Base-by-base conservation (phyloP, 1,140 invertebrate species). In the Steinernema khuongi region DNA sequence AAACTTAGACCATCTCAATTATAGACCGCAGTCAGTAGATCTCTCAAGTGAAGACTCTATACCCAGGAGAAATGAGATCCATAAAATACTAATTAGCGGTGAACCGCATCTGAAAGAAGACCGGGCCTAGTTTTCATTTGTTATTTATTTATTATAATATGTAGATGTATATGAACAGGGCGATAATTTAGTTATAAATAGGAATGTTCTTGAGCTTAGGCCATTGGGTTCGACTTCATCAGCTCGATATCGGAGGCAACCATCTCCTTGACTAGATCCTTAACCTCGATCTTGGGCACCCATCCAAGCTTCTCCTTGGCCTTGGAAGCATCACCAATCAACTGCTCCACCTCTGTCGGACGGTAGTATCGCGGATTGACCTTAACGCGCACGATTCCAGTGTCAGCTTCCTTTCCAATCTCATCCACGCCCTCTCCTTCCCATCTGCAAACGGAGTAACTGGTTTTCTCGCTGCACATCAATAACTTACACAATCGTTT, bases 301-400 rank as follows among this genome's bases (percentile, higher is more conserved):
- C 96, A 99, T 31, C 91, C 91, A n/a, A 99, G 88, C 79, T 91
- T 89, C 29, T 89, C 86, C 80, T 90, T 91, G 0, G 96, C 96
- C 88, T 98, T 98, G 0, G 90, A 90, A 4, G 94, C 88, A 87
- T 97, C 94, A 36, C 95, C 95, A 67, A 93, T 88, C 4, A 98
- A 87, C 31, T 93, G 89, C 85, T 96, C 93, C 91, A 99, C 96
- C 92, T 98, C 96, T 1, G 96, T 95, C 31, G 96, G 96, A 70
- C 96, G 89, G 85, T 97, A 98, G 88, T 92, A 97, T 86, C 95
- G 96, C 0, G 92, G 90, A 88, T 97, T 97, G 18, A 99, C 90
- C 36, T 89, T 90, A 17, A 99, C 91, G 17, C 95, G 89, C n/a
- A 97, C 85, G 76, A 91, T 88, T 0, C 90, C 92, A 0, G 91